These are phyloP conservation scores for Lepidochitona cinerea DNA, from an alignment of 2,888 invertebrate genomes.

Conservation along the genomic window DNA sequence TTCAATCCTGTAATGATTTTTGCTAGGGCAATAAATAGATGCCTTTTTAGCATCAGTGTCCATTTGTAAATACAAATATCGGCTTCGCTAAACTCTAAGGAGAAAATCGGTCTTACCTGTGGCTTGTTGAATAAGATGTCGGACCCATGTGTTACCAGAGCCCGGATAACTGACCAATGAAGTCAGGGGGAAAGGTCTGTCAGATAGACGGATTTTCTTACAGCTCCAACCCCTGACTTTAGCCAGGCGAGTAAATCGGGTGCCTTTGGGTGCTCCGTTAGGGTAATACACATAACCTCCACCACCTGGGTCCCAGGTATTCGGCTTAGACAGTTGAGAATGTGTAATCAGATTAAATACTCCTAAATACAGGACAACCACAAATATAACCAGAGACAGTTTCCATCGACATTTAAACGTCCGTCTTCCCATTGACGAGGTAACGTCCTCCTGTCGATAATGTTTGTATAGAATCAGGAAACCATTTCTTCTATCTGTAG, in stretches of 20 bases:
- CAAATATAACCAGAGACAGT: neutral
- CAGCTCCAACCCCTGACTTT: constrained; percentile 11
- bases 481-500: too few species aligned
- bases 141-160: constrained; percentile 48
- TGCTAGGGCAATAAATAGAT: too few species aligned
- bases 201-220: constrained; percentile 22
- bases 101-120: too few species aligned
- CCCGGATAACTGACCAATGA: constrained; percentile 42
- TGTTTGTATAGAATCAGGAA: too few species aligned
- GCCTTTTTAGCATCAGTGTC: too few species aligned
- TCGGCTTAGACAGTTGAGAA: neutral
- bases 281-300: neutral
- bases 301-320: constrained; percentile 1
- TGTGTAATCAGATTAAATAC: neutral
- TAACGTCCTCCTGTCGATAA: neutral
- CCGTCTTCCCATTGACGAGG: neutral
- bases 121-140: constrained; percentile 46
- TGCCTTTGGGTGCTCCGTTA: neutral
- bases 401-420: neutral
- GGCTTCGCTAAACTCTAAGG: too few species aligned
- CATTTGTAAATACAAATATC: too few species aligned
- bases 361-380: neutral
- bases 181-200: constrained; percentile 29
- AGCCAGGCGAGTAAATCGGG: neutral
- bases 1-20: too few species aligned